phyloP scores from a whole-genome alignment of 2,797 vertebrate genomes.

The Manis pentadactyla region DNA sequence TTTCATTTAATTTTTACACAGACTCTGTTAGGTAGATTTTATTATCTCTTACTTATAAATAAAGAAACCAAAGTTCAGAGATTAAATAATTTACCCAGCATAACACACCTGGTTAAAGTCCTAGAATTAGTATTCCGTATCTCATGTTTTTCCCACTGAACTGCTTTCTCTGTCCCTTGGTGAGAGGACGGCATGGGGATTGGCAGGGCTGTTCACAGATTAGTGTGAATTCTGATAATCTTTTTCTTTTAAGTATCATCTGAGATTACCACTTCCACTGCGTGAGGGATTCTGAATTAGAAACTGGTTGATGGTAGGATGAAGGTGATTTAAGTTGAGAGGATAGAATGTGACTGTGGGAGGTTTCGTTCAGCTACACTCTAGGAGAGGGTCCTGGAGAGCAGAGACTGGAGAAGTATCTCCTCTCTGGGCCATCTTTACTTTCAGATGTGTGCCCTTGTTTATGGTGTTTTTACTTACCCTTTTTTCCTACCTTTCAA shows the following conservation, averaged over 20 bases:
- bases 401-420: neutral
- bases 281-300: neutral
- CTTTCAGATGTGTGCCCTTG: neutral
- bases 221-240: neutral
- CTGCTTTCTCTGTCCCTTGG: neutral
- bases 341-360: neutral
- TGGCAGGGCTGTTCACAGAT: neutral
- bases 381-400: neutral
- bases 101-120: neutral
- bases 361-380: neutral
- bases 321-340: neutral
- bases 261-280: neutral
- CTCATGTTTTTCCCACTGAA: neutral
- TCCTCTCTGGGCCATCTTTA: neutral
- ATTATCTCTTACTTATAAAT: neutral
- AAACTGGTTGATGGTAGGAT: neutral
- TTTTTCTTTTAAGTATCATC: neutral
- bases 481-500: neutral
- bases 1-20: neutral
- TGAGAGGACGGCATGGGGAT: neutral
- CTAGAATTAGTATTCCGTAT: neutral
- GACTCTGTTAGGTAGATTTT: neutral
- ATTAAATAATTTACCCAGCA: neutral
- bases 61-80: constrained; percentile 6
- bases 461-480: neutral